phyloP scores from a whole-genome alignment of 2,888 invertebrate genomes.

The Drosophila paranaensis region DNA sequence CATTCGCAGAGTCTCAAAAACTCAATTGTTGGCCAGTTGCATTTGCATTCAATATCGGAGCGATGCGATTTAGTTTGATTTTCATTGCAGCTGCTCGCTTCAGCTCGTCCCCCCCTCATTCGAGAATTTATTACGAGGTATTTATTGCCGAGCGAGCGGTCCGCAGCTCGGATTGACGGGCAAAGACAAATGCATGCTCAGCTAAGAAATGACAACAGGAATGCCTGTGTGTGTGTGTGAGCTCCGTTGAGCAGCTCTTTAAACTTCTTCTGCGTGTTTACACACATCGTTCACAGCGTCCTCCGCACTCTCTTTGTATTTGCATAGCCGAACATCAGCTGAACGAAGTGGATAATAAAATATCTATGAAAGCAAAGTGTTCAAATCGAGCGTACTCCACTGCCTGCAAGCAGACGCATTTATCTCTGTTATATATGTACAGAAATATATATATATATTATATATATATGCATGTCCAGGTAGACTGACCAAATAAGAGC shows the following conservation, averaged over 20 bases:
- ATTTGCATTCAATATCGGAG: constrained; percentile 5
- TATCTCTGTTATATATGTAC: not conserved
- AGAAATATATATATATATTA: not conserved
- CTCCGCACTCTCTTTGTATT: constrained; percentile 5
- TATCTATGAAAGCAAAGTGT: constrained; percentile 8
- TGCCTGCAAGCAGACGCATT: constrained; percentile 1
- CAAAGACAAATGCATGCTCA: constrained; percentile 3
- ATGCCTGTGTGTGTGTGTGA: not conserved
- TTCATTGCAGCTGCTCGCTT: not conserved
- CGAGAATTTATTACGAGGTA: constrained; percentile 8
- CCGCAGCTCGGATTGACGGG: not conserved
- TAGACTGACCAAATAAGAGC: not conserved
- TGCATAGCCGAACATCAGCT: constrained; percentile 7
- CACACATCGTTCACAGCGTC: constrained; percentile 1
- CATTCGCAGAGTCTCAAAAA: not conserved
- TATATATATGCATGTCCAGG: not conserved
- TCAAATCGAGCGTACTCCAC: constrained; percentile 11
- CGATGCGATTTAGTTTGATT: constrained; percentile 10
- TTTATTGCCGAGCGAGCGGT: not conserved
- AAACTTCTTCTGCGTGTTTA: constrained; percentile 2
- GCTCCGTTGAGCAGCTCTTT: not conserved
- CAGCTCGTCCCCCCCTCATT: not conserved
- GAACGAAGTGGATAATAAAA: constrained; percentile 7
- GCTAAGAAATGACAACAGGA: not conserved
- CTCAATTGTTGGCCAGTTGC: constrained; percentile 7